Conservation (phyloP, 2,888 invertebrate species). For the Gymnocheta viridis region DNA sequence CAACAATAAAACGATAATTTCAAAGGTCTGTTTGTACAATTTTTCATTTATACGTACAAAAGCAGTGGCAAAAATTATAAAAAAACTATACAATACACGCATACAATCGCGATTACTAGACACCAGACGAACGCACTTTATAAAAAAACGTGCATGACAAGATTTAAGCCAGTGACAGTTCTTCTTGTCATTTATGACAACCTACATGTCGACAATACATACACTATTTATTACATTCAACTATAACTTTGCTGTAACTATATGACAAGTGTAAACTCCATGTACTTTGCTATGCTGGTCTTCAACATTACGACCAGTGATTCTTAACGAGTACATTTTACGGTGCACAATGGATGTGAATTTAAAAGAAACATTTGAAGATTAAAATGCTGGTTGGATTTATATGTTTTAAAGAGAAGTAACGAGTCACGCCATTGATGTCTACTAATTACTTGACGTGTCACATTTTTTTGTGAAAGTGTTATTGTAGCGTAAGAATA, state of each 20-base stretch:
- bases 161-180: conserved; percentile 64
- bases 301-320: conserved; percentile 34
- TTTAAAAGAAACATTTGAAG: no score
- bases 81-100: conserved; percentile 9
- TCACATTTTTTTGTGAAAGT: no score
- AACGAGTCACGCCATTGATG: no score
- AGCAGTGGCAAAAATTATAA: neutral
- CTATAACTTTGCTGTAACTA: conserved; percentile 20
- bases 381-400: no score
- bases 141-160: conserved; percentile 50
- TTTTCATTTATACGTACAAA: conserved; percentile 14
- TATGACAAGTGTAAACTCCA: conserved; percentile 46
- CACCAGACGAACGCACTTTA: conserved; percentile 13
- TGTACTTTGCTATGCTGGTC: conserved; percentile 28
- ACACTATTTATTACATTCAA: neutral
- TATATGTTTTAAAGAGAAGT: no score
- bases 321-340: conserved; percentile 30
- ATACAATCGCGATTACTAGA: conserved; percentile 10
- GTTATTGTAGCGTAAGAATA: no score
- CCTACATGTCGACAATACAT: conserved; percentile 58
- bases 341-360: no score
- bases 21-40: neutral
- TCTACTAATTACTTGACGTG: no score
- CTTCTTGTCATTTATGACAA: conserved; percentile 69
- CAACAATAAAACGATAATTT: neutral